phyloP scores from a whole-genome alignment of 64 coral and sea anemone species.

The Montipora foliosa region DNA sequence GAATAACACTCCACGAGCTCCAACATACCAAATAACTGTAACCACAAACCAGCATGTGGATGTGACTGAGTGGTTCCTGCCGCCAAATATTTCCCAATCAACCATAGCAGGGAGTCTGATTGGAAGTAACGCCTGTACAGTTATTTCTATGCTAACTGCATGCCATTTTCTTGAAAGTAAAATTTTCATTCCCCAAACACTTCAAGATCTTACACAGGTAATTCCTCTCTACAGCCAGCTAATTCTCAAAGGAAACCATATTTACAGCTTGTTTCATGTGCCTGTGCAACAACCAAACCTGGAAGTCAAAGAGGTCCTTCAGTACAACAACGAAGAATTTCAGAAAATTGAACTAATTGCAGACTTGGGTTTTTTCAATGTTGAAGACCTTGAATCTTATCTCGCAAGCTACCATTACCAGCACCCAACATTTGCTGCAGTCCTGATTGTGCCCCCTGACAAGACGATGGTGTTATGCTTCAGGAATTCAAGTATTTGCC shows the following conservation, averaged over 20 bases:
- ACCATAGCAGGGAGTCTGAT: background rate
- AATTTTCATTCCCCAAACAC: background rate
- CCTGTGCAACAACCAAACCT: background rate
- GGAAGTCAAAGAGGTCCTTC: background rate
- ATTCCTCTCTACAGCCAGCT: background rate
- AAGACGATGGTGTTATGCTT: constrained; percentile 53
- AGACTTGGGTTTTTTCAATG: background rate
- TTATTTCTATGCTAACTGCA: constrained; percentile 41
- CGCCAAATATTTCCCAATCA: background rate
- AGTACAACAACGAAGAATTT: background rate
- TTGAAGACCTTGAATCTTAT: constrained; percentile 23
- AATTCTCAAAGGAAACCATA: background rate
- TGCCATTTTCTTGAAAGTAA: background rate
- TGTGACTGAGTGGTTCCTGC: constrained; percentile 21
- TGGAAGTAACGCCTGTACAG: constrained; percentile 59
- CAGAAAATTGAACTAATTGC: background rate
- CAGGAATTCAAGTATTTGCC: background rate
- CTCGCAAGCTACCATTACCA: background rate
- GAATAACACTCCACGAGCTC: background rate
- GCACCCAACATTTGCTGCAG: constrained; percentile 17
- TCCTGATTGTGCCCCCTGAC: constrained; percentile 51
- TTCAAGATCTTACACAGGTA: background rate
- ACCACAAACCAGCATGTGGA: constrained; percentile 1
- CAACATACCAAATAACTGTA: background rate
- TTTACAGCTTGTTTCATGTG: background rate